Conservation (phyloP, 2,888 invertebrate genomes). For the Microchrysa polita region DNA sequence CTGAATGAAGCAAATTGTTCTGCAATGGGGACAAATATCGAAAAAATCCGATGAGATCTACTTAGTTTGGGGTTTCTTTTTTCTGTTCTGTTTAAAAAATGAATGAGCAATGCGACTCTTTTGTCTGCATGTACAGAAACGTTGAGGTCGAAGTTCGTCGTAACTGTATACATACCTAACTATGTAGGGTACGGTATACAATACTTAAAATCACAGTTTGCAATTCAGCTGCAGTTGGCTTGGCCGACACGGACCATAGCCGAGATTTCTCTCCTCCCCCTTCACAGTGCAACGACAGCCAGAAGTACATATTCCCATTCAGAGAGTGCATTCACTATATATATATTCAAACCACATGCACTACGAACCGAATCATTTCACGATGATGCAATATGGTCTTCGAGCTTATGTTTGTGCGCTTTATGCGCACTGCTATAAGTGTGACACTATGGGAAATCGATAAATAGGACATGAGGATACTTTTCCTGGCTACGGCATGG, state of each 20-base stretch:
- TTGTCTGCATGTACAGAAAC: no score
- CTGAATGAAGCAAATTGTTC: no score
- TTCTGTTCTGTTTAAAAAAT: no score
- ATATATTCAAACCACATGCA: slow-evolving; percentile 31
- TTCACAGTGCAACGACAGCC: slow-evolving; percentile 17
- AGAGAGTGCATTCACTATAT: slow-evolving; percentile 32
- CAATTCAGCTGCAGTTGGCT: not conserved
- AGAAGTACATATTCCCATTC: not conserved
- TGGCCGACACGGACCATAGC: not conserved
- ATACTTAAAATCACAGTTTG: no score
- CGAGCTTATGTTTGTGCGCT: not conserved
- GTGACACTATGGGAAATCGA: slow-evolving; percentile 49
- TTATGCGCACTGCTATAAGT: slow-evolving; percentile 34
- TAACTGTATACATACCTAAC: no score
- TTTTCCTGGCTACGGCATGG: slow-evolving; percentile 17
- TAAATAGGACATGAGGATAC: slow-evolving; percentile 49
- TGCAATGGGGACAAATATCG: no score
- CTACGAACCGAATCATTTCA: not conserved
- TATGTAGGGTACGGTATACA: no score
- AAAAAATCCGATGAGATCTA: no score
- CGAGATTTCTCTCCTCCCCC: slow-evolving; percentile 21
- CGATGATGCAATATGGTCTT: slow-evolving; percentile 22
- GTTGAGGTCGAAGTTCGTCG: no score
- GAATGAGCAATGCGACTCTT: no score
- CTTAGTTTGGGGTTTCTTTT: no score